Conservation (phyloP, 2,113 vertebrate species). For the Macaca nemestrina region DNA sequence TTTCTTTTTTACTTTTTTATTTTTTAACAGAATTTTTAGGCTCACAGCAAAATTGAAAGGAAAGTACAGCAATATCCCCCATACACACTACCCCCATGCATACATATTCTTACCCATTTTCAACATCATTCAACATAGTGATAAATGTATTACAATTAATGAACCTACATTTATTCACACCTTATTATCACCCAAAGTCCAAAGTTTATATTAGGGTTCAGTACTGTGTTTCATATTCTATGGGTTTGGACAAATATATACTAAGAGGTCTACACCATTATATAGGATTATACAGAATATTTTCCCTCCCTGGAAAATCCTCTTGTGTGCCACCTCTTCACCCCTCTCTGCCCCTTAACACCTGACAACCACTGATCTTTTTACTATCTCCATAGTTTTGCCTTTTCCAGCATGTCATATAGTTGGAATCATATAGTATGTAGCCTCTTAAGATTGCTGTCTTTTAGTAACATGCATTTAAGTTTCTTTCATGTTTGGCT, state of each 20-base stretch:
- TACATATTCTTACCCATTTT: not conserved
- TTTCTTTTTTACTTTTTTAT: not conserved
- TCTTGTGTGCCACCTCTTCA: not conserved
- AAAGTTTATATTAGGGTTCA: not conserved
- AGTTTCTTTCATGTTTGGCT: not conserved
- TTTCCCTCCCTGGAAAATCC: not conserved
- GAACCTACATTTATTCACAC: not conserved
- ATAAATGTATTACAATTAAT: not conserved
- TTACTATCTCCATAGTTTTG: not conserved
- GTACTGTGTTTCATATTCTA: not conserved
- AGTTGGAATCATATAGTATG: not conserved
- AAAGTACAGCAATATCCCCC: not conserved
- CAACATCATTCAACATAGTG: not conserved
- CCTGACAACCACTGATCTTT: not conserved
- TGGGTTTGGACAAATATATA: not conserved
- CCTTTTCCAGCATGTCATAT: not conserved
- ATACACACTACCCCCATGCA: not conserved
- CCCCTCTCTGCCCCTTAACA: not conserved
- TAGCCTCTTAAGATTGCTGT: not conserved
- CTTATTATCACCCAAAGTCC: not conserved
- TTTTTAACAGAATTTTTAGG: not conserved
- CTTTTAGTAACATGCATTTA: too few relatives aligned
- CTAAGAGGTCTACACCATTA: not conserved
- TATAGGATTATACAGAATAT: not conserved
- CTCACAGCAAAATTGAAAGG: not conserved